Base-by-base conservation (phyloP, 2,888 invertebrate species). In the Andrena bucephala region DNA sequence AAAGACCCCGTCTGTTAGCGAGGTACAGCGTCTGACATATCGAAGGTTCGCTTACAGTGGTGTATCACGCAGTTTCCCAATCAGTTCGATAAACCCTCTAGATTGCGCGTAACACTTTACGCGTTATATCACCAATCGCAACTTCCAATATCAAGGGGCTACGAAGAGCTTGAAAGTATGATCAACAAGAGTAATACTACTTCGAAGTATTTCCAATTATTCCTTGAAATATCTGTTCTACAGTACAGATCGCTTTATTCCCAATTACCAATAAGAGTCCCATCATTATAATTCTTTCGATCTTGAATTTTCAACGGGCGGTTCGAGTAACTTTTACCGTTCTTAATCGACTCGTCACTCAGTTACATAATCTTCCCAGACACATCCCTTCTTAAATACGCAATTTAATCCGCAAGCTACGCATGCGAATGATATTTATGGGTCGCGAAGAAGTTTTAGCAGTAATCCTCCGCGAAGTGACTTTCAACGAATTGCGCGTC, bases 1-100 rank as follows among this genome's bases (percentile, higher is more conserved):
- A 88, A 88, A 88, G 79, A 74, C 69, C 50, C 74, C 76, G 81
- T 72, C 60, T 73, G 77, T 48, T 63, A 52, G 2, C 70, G 70
- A 73, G 66, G 66, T 62, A 65, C 50, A 66, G 66, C 72, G 71
- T 67, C 69, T 63, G 82, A 66, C 76, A 67, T 66, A 59, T 62
- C 59, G 77, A 77, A 83, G 83, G 76, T 73, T 81, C 36, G 20
- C 65, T 33, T 69, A 67, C 83, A 83, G 83, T 81, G 81, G 60
- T 73, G 83, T 83, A 81, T 54, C 81, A 80, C 31, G 66, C n/a
- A 2, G 36, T 62, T 75, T 70, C 33, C 27, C 36, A 48, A 74
- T 81, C 7, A 16, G 48, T 16, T 36, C 48, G 7, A 27, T n/a
- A 27, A 48, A 48, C 24, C 27, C 27, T 48, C n/a, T 16, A 42